These are phyloP conservation scores for Acropternis orthonyx DNA, from an alignment of 2,797 vertebrate species.

Conservation along the genomic window DNA sequence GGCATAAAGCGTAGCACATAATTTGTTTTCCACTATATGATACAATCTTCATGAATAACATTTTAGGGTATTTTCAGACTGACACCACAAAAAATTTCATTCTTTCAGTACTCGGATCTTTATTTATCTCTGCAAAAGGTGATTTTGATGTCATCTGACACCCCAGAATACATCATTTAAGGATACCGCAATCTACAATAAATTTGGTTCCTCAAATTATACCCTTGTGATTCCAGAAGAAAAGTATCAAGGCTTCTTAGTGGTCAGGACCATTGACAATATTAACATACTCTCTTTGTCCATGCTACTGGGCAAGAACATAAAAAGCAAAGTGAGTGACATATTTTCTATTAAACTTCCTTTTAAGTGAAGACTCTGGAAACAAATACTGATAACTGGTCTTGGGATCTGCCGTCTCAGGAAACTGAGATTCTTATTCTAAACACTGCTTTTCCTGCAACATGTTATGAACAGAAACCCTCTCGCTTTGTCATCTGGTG, in stretches of 20 bases:
- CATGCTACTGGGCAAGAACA: background rate
- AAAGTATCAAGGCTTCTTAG: background rate
- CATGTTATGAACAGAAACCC: background rate
- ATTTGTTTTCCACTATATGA: background rate
- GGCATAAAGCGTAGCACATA: background rate
- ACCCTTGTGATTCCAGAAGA: background rate
- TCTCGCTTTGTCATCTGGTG: background rate
- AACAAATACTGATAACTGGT: background rate
- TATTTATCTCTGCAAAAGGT: background rate
- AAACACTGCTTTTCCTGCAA: background rate
- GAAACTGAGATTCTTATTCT: background rate
- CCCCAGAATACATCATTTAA: background rate
- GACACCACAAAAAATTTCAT: background rate
- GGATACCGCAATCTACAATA: background rate
- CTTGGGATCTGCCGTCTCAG: background rate
- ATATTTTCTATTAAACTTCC: background rate
- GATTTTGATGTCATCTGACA: background rate
- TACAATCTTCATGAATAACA: background rate
- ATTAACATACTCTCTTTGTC: background rate
- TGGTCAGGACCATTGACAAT: background rate
- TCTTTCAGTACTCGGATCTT: background rate
- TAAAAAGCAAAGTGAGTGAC: background rate
- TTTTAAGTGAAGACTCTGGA: background rate
- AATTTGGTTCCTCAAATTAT: background rate
- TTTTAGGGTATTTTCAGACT: background rate